Conservation (phyloP, 2,113 vertebrate species). For the Lampris incognitus region DNA sequence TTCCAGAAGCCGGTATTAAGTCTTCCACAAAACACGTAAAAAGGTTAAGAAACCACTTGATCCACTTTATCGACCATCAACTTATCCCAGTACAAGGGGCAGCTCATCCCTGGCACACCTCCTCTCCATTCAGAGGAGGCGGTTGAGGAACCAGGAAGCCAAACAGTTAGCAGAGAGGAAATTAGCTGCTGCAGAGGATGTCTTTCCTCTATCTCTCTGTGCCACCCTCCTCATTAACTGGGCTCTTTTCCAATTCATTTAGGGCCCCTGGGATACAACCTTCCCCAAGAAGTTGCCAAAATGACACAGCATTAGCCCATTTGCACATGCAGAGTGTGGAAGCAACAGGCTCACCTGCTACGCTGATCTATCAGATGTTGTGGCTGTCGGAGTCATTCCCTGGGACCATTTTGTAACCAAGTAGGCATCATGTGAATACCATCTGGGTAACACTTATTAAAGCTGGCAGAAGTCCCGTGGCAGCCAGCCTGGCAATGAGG, state of each 20-base stretch:
- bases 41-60: conserved; percentile 52
- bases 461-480: conserved; percentile 93
- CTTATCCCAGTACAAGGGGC: conserved; percentile 69
- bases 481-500: conserved; percentile 92
- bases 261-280: conserved; percentile 85
- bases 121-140: conserved; percentile 25
- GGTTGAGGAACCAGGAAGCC: conserved; percentile 68
- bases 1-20: no score
- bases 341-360: conserved; percentile 92
- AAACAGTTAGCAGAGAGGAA: conserved; percentile 65
- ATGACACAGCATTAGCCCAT: conserved; percentile 91
- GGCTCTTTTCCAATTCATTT: conserved; percentile 87
- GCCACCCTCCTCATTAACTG: conserved; percentile 82
- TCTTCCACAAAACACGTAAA: not conserved
- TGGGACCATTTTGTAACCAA: conserved; percentile 90
- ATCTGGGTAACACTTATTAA: conserved; percentile 98
- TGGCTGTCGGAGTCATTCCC: conserved; percentile 89
- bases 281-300: conserved; percentile 85
- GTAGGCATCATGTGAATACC: conserved; percentile 92
- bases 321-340: conserved; percentile 89
- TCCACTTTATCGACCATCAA: conserved; percentile 44
- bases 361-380: conserved; percentile 91
- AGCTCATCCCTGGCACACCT: conserved; percentile 67
- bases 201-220: conserved; percentile 38
- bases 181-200: conserved; percentile 72